Base-by-base conservation (phyloP, 2,888 invertebrate species). In the Drosophila antonietae region DNA sequence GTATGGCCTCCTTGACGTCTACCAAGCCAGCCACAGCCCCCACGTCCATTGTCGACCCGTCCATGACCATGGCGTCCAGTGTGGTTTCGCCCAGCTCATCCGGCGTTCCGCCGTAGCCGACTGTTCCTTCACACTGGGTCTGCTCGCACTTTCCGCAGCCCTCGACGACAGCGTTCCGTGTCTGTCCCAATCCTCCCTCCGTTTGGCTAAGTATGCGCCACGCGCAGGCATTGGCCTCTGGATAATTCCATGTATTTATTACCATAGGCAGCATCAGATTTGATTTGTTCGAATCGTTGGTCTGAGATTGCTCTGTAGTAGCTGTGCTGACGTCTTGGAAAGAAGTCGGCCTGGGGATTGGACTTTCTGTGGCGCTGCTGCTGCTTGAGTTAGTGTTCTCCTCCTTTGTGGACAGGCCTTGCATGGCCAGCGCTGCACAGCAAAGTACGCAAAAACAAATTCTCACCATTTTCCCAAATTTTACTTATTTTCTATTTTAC, bases 51-150 rank as follows among this genome's bases (percentile, higher is more conserved):
- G 74, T 91, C 1, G 76, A 68, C 0, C 99, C 99, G 94, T 99
- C 98, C 96, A 99, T 98, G 46, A 99, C 95, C 94, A 99, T 95
- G 2, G 99, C 98, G 93, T 99, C 99, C 35, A 99, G 93, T 3
- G 99, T 98, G 0, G 98, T 98, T 93, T 99, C 99, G 20, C 99
- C 98, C 90, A 95, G 94, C 94, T 99, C 99, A 94, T 99, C 98
- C 0, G 99, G 99, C 86, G 97, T 97, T 9, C 98, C 98, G 3
- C 99, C 99, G 93, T 94, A 99, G 0, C 99, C 99, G 0, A 99
- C 99, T 0, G 98, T 98, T 4, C 95, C 95, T 91, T 98, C 97
- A 92, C 99, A 99, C 92, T 98, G 98, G 66, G 95, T 93, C 14
- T 93, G 93, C 93, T 99, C 99, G 92, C 99, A 99, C 6, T 95